Percentiles rank a stretch among this genome's conserved stretches.
Evolutionary conservation across 2,113 vertebrate species (phyloP).

Genomic region (Nesospiza acunhae): DNA sequence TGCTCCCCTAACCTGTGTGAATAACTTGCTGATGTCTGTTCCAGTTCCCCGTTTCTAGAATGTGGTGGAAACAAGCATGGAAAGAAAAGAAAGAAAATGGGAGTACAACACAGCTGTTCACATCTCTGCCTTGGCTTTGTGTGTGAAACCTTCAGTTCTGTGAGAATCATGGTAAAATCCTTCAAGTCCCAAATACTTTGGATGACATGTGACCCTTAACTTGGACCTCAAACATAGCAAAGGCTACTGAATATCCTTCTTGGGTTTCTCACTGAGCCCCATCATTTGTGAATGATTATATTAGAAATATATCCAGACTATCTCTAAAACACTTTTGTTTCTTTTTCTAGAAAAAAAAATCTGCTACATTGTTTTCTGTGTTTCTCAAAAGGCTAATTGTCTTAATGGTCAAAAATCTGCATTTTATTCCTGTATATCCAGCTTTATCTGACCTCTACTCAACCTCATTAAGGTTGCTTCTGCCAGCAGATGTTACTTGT

Average conservation of each 20-base stretch:
- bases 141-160: background rate
- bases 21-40: background rate
- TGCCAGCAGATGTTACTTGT: conserved; percentile 4
- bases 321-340: background rate
- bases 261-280: background rate
- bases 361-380: background rate
- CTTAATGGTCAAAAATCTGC: background rate
- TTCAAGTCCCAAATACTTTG: background rate
- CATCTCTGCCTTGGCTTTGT: background rate
- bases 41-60: background rate
- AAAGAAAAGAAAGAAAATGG: background rate
- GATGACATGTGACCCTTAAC: background rate
- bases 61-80: background rate
- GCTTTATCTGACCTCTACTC: background rate
- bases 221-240: background rate
- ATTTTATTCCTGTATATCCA: background rate
- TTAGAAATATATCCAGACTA: background rate
- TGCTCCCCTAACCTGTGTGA: background rate
- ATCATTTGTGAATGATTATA: background rate
- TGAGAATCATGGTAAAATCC: background rate
- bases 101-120: background rate
- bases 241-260: background rate
- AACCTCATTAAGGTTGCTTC: conserved; percentile 9
- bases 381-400: background rate
- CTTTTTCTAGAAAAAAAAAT: background rate